These are phyloP conservation scores for Rhea pennata DNA, from an alignment of 2,113 vertebrate species.

Conservation along the genomic window DNA sequence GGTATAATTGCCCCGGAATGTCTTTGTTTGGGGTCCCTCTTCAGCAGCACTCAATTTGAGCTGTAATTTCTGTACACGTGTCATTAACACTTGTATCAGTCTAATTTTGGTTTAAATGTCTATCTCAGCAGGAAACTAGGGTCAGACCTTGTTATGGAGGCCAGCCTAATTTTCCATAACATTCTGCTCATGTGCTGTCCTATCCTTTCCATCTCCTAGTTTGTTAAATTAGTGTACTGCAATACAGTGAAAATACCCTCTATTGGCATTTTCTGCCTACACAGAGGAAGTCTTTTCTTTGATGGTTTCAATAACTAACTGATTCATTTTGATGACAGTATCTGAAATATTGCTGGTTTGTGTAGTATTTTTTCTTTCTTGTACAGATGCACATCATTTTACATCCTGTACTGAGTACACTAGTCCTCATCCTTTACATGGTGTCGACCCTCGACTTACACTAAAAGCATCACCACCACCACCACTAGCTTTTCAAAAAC, in stretches of 20 bases:
- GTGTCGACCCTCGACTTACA: neutral
- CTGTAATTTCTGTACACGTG: too few relatives aligned
- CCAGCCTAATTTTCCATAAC: too few relatives aligned
- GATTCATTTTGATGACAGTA: neutral
- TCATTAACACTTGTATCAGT: too few relatives aligned
- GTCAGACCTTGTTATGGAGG: too few relatives aligned
- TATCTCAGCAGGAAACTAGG: too few relatives aligned
- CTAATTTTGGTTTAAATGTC: too few relatives aligned
- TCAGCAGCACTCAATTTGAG: too few relatives aligned
- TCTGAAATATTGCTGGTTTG: neutral
- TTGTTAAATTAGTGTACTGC: neutral
- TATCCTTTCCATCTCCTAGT: neutral
- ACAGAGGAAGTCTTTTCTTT: too few relatives aligned
- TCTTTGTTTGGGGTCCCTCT: too few relatives aligned
- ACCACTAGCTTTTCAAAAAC: too few relatives aligned
- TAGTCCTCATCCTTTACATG: neutral
- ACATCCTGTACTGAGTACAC: neutral
- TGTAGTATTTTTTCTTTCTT: neutral
- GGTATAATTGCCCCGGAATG: too few relatives aligned
- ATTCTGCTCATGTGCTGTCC: neutral
- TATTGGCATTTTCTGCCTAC: neutral
- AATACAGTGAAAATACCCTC: neutral
- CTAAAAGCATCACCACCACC: neutral
- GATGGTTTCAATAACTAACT: neutral
- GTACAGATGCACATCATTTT: neutral